phyloP scores from a whole-genome alignment of 2,888 invertebrate genomes.

The Leucoma salicis region DNA sequence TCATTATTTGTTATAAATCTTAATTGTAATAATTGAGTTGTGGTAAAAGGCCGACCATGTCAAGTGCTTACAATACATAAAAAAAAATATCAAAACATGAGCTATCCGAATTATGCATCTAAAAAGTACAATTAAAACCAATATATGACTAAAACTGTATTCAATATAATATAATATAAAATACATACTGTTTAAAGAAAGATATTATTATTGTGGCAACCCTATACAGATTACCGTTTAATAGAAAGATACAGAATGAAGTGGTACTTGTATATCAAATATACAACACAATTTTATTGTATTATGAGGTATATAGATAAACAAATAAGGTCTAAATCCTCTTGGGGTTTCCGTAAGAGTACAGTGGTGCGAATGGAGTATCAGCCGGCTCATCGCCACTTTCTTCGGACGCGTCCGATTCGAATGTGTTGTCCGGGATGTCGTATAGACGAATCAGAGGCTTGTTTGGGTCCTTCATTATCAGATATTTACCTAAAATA shows the following conservation, averaged over 20 bases:
- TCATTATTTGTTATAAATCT: too few relatives aligned
- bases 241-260: slow-evolving; percentile 20
- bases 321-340: slow-evolving; percentile 50
- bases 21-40: too few relatives aligned
- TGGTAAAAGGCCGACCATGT: too few relatives aligned
- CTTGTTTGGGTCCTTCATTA: slow-evolving; percentile 99
- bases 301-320: slow-evolving; percentile 4
- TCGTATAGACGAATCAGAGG: slow-evolving; percentile 98
- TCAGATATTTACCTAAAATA: slow-evolving; percentile 89
- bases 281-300: slow-evolving; percentile 23
- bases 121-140: slow-evolving; percentile 32
- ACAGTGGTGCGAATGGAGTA: slow-evolving; percentile 75
- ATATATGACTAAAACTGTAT: slow-evolving; percentile 67
- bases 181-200: slow-evolving; percentile 55
- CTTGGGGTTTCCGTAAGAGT: slow-evolving; percentile 76
- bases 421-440: slow-evolving; percentile 99
- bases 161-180: slow-evolving; percentile 62
- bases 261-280: slow-evolving; percentile 20
- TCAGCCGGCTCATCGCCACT: slow-evolving; percentile 86
- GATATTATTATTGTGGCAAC: slow-evolving; percentile 39
- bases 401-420: slow-evolving; percentile 97
- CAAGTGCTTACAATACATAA: too few relatives aligned
- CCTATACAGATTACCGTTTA: slow-evolving; percentile 33
- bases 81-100: too few relatives aligned
- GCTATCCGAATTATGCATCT: too few relatives aligned